Percentiles rank a stretch among this genome's conserved stretches.
These are phyloP conservation scores for Laodelphax striatellus DNA, from an alignment of 1,140 invertebrate genomes.

Conservation along the genomic window DNA sequence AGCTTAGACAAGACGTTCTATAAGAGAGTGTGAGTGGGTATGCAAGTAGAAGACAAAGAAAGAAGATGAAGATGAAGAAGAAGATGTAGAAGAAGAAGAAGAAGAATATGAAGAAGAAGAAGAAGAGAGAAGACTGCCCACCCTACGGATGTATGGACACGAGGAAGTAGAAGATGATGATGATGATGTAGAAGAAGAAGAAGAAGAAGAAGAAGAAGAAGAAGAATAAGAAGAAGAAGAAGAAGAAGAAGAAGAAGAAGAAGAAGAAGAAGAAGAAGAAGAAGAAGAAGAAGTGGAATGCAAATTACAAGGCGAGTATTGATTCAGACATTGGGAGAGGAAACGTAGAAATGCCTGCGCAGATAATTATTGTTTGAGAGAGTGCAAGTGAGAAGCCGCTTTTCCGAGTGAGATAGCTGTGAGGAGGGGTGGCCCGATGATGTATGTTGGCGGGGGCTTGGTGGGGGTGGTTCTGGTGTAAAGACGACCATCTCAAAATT, in stretches of 20 bases:
- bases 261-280: conserved; percentile 2
- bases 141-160: conserved; percentile 12
- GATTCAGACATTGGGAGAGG: conserved; percentile 14
- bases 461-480: no score
- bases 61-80: background rate
- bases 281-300: conserved; percentile 14
- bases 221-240: conserved; percentile 6
- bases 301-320: conserved; percentile 16
- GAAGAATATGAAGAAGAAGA: background rate
- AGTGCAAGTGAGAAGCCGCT: conserved; percentile 5
- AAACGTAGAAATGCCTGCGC: conserved; percentile 15
- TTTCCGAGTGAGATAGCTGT: no score
- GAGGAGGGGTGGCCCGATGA: no score
- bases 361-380: conserved; percentile 17
- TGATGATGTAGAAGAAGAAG: no score
- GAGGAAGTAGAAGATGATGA: no score
- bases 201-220: conserved; percentile 9
- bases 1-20: background rate
- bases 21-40: background rate
- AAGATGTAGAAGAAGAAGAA: no score
- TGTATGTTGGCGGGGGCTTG: no score
- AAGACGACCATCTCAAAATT: conserved; percentile 14
- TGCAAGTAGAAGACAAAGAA: background rate
- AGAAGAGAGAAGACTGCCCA: background rate
- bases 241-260: background rate